These are phyloP conservation scores for Thamnophis sirtalis DNA, from an alignment of 2,113 vertebrate genomes.

Conservation along the genomic window DNA sequence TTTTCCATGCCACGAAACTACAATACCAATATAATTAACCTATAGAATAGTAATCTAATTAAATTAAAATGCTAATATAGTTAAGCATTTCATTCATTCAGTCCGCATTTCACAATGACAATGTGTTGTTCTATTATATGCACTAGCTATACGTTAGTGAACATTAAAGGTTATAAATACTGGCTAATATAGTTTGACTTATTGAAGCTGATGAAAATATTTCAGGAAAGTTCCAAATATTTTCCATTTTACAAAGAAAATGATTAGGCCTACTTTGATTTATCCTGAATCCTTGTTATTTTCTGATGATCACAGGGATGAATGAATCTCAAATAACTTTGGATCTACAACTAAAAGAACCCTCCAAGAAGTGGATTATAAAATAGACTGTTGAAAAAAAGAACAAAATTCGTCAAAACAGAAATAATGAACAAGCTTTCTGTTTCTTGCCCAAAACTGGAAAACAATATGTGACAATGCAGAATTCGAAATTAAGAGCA, in stretches of 20 bases:
- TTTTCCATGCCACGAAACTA: neutral
- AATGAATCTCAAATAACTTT: neutral
- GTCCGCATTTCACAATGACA: fast-evolving
- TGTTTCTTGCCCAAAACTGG: neutral
- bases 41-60: neutral
- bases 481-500: neutral
- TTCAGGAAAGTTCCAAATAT: neutral
- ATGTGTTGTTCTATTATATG: fast-evolving
- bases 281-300: neutral
- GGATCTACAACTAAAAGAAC: neutral
- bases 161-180: fast-evolving
- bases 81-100: fast-evolving
- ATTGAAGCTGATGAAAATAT: neutral
- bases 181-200: fast-evolving
- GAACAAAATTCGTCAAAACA: neutral
- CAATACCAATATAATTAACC: neutral
- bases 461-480: neutral
- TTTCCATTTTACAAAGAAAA: neutral
- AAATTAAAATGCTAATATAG: neutral
- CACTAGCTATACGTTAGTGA: neutral
- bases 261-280: neutral
- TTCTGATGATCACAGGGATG: neutral
- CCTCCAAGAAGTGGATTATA: neutral
- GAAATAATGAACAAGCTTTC: neutral
- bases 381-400: neutral